Base-by-base conservation (phyloP, 2,888 invertebrate genomes). In the Agrypnus murinus region DNA sequence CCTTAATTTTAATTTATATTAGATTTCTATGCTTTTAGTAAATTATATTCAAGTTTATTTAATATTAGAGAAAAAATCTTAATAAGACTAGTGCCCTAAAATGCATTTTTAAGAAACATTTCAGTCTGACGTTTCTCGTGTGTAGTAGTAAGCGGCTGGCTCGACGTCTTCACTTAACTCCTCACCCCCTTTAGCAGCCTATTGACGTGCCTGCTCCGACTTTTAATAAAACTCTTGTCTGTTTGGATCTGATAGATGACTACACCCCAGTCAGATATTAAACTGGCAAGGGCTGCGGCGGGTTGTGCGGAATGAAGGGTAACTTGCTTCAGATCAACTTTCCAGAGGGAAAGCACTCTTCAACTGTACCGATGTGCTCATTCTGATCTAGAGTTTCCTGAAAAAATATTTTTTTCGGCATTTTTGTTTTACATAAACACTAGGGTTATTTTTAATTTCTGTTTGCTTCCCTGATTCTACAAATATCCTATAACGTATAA, bases 181-280 rank as follows among this genome's bases (percentile, higher is more conserved):
- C 69, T 57, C 62, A 46, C 65, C 66, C 69, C 73, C 73, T 77
- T 78, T 75, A 77, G 76, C 78, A 77, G 77, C 81, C 81, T 82
- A 85, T 86, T 86, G 86, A 85, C 86, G 85, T 85, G 81, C 84
- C 81, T 80, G 83, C 81, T 82, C 86, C 81, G 85, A 86, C 85
- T 86, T 87, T 87, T 87, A 87, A 86, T 87, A 87, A 87, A 87
- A 87, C 86, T 86, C 86, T 87, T 87, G 87, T 87, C 87, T 87
- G 86, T 86, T 86, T 85, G 85, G 85, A 84, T 86, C 87, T 87
- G 87, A 87, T 87, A 87, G 87, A 87, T 87, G 87, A 86, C 87
- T 86, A 82, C 86, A 84, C 86, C 86, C 85, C 83, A 84, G 85
- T 83, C 85, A 85, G 86, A 87, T 87, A 87, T 87, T 87, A 86